Evolutionary conservation across 2,797 vertebrate genomes (phyloP).

Genomic region (Periparus ater): DNA sequence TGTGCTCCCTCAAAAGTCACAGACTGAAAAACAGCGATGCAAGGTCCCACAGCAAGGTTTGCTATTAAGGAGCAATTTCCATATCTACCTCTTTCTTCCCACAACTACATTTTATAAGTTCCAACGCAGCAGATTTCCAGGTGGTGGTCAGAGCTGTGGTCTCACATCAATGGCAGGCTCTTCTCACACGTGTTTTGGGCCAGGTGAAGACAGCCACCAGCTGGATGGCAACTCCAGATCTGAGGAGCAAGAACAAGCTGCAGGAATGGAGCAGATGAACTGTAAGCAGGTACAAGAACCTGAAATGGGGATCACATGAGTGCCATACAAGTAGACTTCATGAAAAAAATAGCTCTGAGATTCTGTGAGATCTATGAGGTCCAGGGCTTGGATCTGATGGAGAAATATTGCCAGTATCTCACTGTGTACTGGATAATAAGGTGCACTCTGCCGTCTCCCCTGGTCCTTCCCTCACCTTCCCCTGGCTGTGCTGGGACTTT

Average conservation of each 20-base stretch:
- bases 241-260: background rate
- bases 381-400: background rate
- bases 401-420: background rate
- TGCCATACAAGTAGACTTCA: background rate
- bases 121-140: rapidly evolving
- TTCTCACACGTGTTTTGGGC: background rate
- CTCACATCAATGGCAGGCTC: background rate
- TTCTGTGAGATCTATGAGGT: background rate
- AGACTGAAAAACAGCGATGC: background rate
- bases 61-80: background rate
- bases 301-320: background rate
- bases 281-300: background rate
- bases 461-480: background rate
- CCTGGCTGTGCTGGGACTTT: background rate
- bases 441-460: background rate
- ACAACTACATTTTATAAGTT: background rate
- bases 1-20: background rate
- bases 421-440: background rate
- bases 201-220: background rate
- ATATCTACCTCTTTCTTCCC: background rate
- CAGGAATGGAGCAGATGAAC: background rate
- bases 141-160: background rate
- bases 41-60: background rate
- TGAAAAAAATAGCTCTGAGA: background rate
- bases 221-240: background rate